These are phyloP conservation scores for Megaleporinus macrocephalus DNA, from an alignment of 2,113 vertebrate species.

Conservation along the genomic window DNA sequence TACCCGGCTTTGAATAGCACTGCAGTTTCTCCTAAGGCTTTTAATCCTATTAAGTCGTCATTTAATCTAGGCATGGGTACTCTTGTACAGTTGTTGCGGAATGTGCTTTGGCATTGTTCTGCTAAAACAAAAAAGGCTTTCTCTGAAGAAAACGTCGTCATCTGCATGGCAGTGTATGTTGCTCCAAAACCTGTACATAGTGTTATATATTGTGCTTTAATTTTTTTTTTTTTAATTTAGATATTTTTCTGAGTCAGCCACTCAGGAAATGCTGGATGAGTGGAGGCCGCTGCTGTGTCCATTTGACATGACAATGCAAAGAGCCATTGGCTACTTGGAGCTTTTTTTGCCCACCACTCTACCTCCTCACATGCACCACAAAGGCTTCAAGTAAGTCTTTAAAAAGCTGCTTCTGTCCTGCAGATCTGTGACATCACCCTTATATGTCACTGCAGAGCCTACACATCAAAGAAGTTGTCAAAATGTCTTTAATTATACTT, in stretches of 20 bases:
- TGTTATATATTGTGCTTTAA: background rate
- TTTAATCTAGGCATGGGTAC: conserved; percentile 73
- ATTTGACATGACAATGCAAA: conserved; percentile 98
- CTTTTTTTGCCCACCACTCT: conserved; percentile 95
- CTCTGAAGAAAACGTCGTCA: no score
- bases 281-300: conserved; percentile 97
- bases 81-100: no score
- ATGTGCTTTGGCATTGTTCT: no score
- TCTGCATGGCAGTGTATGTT: no score
- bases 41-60: conserved; percentile 74
- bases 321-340: conserved; percentile 94
- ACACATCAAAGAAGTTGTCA: background rate
- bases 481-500: background rate
- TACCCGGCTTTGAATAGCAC: background rate
- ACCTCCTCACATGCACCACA: conserved; percentile 91
- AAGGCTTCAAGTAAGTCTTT: conserved; percentile 89
- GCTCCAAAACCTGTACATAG: no score
- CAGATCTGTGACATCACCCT: background rate
- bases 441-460: background rate
- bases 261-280: conserved; percentile 94
- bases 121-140: no score
- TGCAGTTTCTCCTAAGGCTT: conserved; percentile 50
- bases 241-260: conserved; percentile 91
- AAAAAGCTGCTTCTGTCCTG: background rate
- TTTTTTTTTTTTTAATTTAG: conserved; percentile 67